Conservation (phyloP, 2,797 vertebrate genomes). For the Anguilla pacifica region DNA sequence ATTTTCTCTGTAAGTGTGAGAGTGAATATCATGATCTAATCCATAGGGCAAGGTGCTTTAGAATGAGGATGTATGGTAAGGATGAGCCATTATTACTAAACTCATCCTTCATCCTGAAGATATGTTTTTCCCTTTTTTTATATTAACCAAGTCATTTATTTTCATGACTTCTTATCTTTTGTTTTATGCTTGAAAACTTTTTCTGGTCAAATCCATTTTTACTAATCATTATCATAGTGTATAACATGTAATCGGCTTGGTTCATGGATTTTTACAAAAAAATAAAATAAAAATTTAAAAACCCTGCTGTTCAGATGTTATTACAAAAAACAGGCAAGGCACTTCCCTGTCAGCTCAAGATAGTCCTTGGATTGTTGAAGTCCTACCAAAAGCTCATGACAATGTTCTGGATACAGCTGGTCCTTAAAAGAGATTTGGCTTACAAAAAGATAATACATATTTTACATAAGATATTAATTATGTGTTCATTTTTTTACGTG, state of each 20-base stretch:
- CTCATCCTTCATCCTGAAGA: background rate
- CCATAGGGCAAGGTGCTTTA: background rate
- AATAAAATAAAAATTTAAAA: background rate
- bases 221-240: background rate
- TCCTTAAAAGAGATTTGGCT: background rate
- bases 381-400: background rate
- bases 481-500: too few relatives aligned
- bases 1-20: background rate
- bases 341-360: background rate
- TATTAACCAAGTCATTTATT: background rate
- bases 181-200: background rate
- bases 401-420: background rate
- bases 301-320: background rate
- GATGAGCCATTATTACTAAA: slow-evolving; percentile 5
- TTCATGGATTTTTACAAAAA: background rate
- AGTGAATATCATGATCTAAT: background rate
- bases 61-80: background rate
- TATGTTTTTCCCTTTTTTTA: background rate
- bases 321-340: background rate
- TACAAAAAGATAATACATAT: background rate
- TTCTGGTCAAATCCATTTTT: background rate
- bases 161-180: background rate
- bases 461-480: too few relatives aligned
- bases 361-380: background rate
- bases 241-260: background rate